Conservation (phyloP, 2,888 invertebrate species). For the Sympetrum striolatum region DNA sequence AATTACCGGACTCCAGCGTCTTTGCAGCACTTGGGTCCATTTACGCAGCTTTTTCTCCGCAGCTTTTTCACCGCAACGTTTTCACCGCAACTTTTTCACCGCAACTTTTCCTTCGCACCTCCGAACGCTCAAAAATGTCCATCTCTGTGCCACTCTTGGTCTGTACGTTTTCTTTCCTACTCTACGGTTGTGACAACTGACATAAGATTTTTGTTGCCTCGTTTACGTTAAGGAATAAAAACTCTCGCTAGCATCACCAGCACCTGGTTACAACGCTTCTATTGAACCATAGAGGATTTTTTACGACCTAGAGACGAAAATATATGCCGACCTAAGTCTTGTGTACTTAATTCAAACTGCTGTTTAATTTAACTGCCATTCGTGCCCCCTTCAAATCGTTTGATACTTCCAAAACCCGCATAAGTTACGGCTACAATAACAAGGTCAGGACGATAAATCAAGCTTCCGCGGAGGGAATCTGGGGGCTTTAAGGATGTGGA, state of each 20-base stretch:
- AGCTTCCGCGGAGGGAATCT: neutral
- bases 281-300: neutral
- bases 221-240: neutral
- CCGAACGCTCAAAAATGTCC: no score
- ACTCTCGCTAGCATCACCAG: neutral
- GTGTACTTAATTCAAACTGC: neutral
- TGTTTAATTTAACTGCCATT: neutral
- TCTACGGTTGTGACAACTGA: neutral
- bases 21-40: no score
- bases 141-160: no score
- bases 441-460: neutral
- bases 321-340: neutral
- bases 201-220: neutral
- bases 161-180: no score
- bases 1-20: no score
- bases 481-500: neutral
- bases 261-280: neutral
- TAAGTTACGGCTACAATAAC: neutral
- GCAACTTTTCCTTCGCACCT: no score
- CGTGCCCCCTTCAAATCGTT: neutral
- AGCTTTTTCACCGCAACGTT: no score
- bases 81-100: no score
- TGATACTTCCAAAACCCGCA: neutral
- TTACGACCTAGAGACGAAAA: neutral
- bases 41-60: no score